Conservation (phyloP, 2,797 vertebrate species). For the Propithecus deckenii region DNA sequence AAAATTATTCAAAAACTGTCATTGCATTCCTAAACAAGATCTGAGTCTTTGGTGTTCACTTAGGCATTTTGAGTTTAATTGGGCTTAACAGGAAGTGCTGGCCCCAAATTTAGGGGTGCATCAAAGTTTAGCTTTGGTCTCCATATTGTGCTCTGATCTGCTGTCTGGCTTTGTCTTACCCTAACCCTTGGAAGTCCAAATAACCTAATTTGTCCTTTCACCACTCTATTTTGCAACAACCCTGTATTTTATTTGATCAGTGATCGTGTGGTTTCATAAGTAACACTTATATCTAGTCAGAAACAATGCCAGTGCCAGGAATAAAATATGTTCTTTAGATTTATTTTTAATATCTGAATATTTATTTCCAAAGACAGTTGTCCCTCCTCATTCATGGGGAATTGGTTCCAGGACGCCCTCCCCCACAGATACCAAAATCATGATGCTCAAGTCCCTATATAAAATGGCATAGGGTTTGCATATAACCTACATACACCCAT, state of each 20-base stretch:
- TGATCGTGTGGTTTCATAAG: not conserved
- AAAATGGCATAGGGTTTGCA: not conserved
- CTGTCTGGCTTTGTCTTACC: not conserved
- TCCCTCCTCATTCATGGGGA: not conserved
- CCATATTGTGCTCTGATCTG: not conserved
- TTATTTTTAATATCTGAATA: constrained; percentile 32
- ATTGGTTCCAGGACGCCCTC: not conserved
- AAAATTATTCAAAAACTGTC: constrained; percentile 28
- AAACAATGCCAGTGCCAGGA: not conserved
- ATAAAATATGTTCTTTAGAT: not conserved
- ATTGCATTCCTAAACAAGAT: not conserved
- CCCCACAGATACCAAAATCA: not conserved
- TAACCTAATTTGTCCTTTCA: not conserved
- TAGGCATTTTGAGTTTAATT: constrained; percentile 12
- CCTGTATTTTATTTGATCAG: not conserved
- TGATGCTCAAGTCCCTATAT: not conserved
- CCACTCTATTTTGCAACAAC: not conserved
- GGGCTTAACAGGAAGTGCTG: not conserved
- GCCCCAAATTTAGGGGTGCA: not conserved
- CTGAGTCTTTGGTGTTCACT: not conserved
- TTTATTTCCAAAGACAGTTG: constrained; percentile 31
- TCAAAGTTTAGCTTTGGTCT: not conserved
- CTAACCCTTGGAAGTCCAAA: not conserved
- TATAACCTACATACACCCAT: not conserved
- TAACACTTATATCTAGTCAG: not conserved